Conservation (phyloP, 2,113 vertebrate species). For the Panthera tigris region DNA sequence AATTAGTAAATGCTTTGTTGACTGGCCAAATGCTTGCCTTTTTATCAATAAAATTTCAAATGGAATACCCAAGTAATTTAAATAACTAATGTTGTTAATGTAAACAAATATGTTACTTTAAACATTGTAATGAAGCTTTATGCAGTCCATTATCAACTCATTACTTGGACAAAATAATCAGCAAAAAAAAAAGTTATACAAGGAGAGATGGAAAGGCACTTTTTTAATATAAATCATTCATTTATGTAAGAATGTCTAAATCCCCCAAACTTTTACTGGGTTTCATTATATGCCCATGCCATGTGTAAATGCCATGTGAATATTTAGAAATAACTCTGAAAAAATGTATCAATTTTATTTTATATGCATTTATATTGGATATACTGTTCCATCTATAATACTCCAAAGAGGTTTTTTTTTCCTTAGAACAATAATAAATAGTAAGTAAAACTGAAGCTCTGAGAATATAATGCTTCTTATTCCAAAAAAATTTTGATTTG, state of each 20-base stretch:
- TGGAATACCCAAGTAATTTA: not conserved
- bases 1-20: not conserved
- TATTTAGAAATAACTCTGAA: not conserved
- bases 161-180: constrained; percentile 8
- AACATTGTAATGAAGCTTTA: not conserved
- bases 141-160: not conserved
- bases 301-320: not conserved
- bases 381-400: not conserved
- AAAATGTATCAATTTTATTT: not conserved
- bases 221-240: not conserved
- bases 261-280: not conserved
- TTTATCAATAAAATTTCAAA: not conserved
- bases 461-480: not conserved
- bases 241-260: not conserved
- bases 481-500: constrained; percentile 2
- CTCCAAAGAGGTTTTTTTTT: not conserved
- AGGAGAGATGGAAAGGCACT: rapidly evolving
- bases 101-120: not conserved
- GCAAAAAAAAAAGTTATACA: not conserved
- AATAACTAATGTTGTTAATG: not conserved
- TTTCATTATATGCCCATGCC: not conserved
- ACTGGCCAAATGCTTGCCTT: not conserved
- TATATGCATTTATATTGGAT: not conserved
- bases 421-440: not conserved
- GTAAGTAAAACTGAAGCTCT: not conserved